These are phyloP conservation scores for Apocrypta bakeri DNA, from an alignment of 1,140 invertebrate genomes.

Conservation along the genomic window DNA sequence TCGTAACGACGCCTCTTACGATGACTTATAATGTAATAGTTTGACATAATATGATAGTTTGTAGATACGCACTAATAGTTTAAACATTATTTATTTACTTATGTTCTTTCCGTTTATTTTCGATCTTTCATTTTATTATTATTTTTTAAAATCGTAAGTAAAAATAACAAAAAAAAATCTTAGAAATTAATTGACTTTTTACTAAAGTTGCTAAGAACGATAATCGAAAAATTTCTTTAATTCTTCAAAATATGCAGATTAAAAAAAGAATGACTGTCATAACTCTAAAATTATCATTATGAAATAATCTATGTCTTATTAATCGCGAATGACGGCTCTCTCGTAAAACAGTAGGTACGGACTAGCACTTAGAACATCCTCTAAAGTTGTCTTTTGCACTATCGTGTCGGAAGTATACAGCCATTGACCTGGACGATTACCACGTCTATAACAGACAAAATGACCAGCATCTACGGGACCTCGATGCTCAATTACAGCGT, in stretches of 20 bases:
- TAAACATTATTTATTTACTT: constrained; percentile 3
- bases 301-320: constrained; percentile 17
- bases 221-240: background rate
- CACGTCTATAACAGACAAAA: constrained; percentile 92
- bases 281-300: no score
- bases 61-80: constrained; percentile 9
- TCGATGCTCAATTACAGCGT: constrained; percentile 91
- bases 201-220: background rate
- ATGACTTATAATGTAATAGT: constrained; percentile 4
- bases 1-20: background rate
- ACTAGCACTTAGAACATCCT: constrained; percentile 69
- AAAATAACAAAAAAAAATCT: background rate
- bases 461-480: constrained; percentile 91
- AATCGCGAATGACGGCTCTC: constrained; percentile 46
- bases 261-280: no score
- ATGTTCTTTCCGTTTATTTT: constrained; percentile 20
- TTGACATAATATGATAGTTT: no score
- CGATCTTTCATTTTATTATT: constrained; percentile 10
- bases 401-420: constrained; percentile 70
- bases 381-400: constrained; percentile 66
- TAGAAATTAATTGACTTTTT: background rate
- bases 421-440: constrained; percentile 71
- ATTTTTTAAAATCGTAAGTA: background rate
- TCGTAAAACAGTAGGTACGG: constrained; percentile 72
- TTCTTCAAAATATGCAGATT: no score